These are phyloP conservation scores for Noctua janthe DNA, from an alignment of 2,888 invertebrate species.

Conservation along the genomic window DNA sequence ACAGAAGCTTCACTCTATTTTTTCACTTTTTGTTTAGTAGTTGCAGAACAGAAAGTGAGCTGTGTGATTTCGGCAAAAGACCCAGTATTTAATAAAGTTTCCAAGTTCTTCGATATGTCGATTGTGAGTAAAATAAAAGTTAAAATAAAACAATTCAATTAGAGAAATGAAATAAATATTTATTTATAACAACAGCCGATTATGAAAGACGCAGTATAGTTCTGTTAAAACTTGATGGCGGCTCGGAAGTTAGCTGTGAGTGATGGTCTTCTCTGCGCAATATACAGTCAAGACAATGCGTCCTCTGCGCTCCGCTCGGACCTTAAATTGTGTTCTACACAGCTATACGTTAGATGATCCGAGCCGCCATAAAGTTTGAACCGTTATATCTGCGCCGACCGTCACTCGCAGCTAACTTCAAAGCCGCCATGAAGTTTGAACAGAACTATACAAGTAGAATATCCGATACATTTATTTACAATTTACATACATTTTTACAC, in stretches of 20 bases:
- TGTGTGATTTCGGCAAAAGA: background rate
- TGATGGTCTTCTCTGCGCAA: background rate
- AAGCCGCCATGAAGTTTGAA: background rate
- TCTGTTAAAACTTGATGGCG: background rate
- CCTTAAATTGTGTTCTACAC: background rate
- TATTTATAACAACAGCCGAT: constrained; percentile 72
- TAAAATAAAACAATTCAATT: constrained; percentile 55
- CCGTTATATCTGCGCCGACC: background rate
- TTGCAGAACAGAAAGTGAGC: background rate
- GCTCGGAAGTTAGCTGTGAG: background rate
- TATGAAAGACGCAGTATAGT: constrained; percentile 61
- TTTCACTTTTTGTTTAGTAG: background rate
- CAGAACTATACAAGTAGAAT: constrained; percentile 56
- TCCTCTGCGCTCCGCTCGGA: background rate
- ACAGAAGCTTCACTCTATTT: too few relatives aligned
- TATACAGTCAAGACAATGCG: background rate
- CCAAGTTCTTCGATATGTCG: background rate
- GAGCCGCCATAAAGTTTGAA: background rate
- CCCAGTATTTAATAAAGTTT: background rate
- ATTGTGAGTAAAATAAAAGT: background rate
- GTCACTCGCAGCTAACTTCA: background rate
- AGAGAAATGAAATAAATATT: constrained; percentile 72
- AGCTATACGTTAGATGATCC: background rate
- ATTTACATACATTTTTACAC: constrained; percentile 69
- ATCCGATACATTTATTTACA: constrained; percentile 66